phyloP scores from a whole-genome alignment of 2,888 invertebrate genomes.

The Danaus chrysippus region DNA sequence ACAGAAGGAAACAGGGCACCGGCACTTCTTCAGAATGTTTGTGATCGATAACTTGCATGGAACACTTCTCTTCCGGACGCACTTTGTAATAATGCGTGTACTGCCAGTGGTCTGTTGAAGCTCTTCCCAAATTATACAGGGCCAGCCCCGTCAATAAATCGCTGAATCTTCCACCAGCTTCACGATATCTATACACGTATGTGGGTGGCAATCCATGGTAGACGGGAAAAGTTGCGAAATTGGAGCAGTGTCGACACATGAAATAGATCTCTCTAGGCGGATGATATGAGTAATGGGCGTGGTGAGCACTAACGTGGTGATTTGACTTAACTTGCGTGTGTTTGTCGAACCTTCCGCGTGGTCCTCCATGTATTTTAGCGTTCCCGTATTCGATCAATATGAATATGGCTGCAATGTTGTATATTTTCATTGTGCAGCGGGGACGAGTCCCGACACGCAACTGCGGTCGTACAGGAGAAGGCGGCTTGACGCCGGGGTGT shows the following conservation, averaged over 20 bases:
- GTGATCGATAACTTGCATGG: conserved; percentile 57
- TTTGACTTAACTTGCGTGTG: conserved; percentile 29
- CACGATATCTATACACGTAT: conserved; percentile 63
- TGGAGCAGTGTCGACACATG: conserved; percentile 56
- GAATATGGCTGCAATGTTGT: conserved; percentile 39
- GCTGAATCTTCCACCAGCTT: conserved; percentile 56
- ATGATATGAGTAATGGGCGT: conserved; percentile 62
- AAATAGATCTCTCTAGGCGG: conserved; percentile 60
- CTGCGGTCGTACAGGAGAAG: conserved; percentile 52
- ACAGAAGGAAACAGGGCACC: conserved; percentile 67
- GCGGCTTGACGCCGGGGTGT: conserved; percentile 51
- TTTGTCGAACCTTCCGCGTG: conserved; percentile 44
- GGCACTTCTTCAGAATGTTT: conserved; percentile 56
- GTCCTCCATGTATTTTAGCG: conserved; percentile 55
- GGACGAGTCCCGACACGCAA: conserved; percentile 60
- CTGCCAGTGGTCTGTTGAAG: conserved; percentile 45
- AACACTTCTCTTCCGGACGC: conserved; percentile 54
- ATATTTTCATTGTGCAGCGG: conserved; percentile 56
- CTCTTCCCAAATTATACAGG: conserved; percentile 65
- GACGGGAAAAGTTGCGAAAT: conserved; percentile 59
- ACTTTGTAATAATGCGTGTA: conserved; percentile 48
- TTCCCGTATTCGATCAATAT: conserved; percentile 36
- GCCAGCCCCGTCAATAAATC: conserved; percentile 62
- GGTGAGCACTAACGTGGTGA: conserved; percentile 52
- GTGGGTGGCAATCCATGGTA: conserved; percentile 60